Evolutionary conservation across 1,140 invertebrate species (phyloP).

Genomic region (Bemisia tabaci): DNA sequence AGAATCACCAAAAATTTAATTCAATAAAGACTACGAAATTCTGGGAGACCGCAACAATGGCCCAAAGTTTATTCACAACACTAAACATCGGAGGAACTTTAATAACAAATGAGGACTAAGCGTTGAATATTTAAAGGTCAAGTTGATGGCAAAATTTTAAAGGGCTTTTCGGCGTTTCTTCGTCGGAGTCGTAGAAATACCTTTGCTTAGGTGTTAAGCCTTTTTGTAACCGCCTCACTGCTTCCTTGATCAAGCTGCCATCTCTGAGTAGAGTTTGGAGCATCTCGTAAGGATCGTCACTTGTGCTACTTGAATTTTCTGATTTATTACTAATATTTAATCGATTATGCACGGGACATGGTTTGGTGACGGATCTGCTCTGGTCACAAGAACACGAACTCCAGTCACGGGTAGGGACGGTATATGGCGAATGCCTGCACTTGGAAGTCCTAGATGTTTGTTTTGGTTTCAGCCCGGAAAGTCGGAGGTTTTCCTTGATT

Average conservation of each 20-base stretch:
- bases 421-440: slow-evolving; percentile 44
- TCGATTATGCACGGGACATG: not conserved
- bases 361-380: not conserved
- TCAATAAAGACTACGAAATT: not conserved
- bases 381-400: slow-evolving; percentile 20
- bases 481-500: slow-evolving; percentile 51
- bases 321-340: not conserved
- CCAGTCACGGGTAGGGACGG: slow-evolving; percentile 37
- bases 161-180: slow-evolving; percentile 28
- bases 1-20: not conserved
- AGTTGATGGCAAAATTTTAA: not conserved
- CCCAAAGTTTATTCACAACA: not conserved
- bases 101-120: not conserved
- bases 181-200: slow-evolving; percentile 37
- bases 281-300: slow-evolving; percentile 48
- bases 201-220: slow-evolving; percentile 35
- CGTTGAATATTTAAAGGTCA: not conserved
- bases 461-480: slow-evolving; percentile 36
- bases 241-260: slow-evolving; percentile 54
- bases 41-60: not conserved
- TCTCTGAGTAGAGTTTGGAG: slow-evolving; percentile 46
- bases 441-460: slow-evolving; percentile 28
- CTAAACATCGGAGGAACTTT: not conserved
- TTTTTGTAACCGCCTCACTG: slow-evolving; percentile 46
- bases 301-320: slow-evolving; percentile 1